Base-by-base conservation (phyloP, 1,140 invertebrate genomes). In the Cherax destructor region DNA sequence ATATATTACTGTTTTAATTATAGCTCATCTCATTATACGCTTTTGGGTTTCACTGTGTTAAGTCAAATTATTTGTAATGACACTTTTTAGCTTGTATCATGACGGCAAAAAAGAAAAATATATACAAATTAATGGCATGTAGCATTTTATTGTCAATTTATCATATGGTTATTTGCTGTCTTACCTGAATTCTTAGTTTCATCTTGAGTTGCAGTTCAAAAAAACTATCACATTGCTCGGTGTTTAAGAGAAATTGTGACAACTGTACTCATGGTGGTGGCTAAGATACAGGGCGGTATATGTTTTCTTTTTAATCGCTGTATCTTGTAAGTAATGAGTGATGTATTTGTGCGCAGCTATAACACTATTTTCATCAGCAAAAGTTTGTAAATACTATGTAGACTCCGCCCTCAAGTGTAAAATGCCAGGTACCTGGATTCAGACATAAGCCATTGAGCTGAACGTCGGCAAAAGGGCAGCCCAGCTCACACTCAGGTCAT, bases 301-400 rank as follows among this genome's bases (percentile, higher is more conserved):
- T 65, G 61, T 65, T 65, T 65, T 65, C 16, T 65, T 18, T 13
- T 65, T 41, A 41, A 65, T 65, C 21, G 61, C 61, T 65, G 61
- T 65, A 65, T 65, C 21, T 65, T 65, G 61, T 65, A 65, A 65
- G 61, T 65, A 65, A 65, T 65, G 61, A 65, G 61, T 65, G 61
- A 65, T 65, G 61, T 65, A 65, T 65, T 65, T 65, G 18, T 65
- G 61, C 61, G 18, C 61, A 65, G 61, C 18, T 65, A 65, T 13
- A 5, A 65, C 61, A 65, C 61, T 65, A 65, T 7, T 18, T 18
- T 65, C 16, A 21, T 65, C 13, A 65, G 21, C 13, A 21, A 65
- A 65, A 13, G 13, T 13, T 65, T 65, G 61, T 65, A 65, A 65
- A 65, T 65, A 65, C 61, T 5, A 65, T 18, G 56, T 59, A 59